These are phyloP conservation scores for Tenthredo scrophulariae DNA, from an alignment of 2,888 invertebrate species.

Conservation along the genomic window DNA sequence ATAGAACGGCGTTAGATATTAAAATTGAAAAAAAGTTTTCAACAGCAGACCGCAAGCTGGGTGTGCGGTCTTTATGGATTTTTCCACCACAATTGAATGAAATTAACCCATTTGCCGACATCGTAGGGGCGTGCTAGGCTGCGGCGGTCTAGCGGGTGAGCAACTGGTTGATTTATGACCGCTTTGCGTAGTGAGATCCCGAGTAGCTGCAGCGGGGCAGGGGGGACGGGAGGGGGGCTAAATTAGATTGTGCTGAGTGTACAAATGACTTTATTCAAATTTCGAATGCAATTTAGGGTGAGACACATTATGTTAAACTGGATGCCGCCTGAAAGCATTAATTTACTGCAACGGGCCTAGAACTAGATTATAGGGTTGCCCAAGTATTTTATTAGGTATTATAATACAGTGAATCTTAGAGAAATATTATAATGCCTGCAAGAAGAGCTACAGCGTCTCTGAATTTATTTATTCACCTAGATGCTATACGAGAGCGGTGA, in stretches of 20 bases:
- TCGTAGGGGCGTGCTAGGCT: constrained; percentile 74
- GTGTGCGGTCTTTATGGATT: constrained; percentile 49
- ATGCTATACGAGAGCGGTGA: neutral
- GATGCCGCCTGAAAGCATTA: constrained; percentile 25
- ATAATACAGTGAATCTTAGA: neutral
- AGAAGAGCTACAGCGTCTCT: neutral
- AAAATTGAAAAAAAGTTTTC: neutral
- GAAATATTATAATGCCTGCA: neutral
- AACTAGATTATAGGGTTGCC: constrained; percentile 21
- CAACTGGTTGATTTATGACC: constrained; percentile 78
- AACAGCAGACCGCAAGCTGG: constrained; percentile 33
- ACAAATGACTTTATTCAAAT: constrained; percentile 77
- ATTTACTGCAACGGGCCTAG: constrained; percentile 35
- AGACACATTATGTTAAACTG: constrained; percentile 52
- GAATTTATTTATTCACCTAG: neutral
- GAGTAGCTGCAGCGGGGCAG: constrained; percentile 31
- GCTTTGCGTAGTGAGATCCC: constrained; percentile 74
- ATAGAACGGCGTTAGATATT: neutral
- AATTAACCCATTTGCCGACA: constrained; percentile 77
- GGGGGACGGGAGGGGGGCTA: constrained; percentile 59
- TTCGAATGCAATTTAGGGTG: constrained; percentile 73
- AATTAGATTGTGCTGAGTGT: constrained; percentile 74
- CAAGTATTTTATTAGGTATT: neutral
- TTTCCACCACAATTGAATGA: constrained; percentile 60
- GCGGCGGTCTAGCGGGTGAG: constrained; percentile 61